phyloP scores from a whole-genome alignment of 2,113 vertebrate species.

The Oostethus manadensis region DNA sequence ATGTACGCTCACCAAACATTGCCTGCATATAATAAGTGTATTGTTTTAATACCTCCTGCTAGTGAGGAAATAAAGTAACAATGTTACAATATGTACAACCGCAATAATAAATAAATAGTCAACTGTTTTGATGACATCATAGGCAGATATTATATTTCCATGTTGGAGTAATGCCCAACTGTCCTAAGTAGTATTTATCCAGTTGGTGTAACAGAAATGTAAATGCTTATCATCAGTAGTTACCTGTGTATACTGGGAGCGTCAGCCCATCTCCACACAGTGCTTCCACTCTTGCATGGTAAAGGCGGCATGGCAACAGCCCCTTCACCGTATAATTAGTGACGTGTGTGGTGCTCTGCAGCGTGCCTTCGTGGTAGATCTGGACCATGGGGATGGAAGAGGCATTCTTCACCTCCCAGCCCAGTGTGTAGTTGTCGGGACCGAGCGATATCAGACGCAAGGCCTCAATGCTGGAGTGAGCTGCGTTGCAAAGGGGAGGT shows the following conservation, averaged over 20 bases:
- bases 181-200: no score
- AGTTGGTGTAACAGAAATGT: no score
- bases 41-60: no score
- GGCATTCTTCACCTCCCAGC: conserved; percentile 50
- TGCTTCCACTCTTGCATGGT: conserved; percentile 56
- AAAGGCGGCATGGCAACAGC: conserved; percentile 45
- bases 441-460: conserved; percentile 44
- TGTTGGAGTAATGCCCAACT: background rate
- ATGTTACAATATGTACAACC: no score
- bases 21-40: background rate
- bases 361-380: conserved; percentile 53
- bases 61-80: no score
- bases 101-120: no score
- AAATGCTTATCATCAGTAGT: background rate
- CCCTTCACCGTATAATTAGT: conserved; percentile 47
- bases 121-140: background rate
- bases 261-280: conserved; percentile 53
- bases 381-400: conserved; percentile 56
- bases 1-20: background rate
- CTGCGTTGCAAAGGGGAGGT: conserved; percentile 22
- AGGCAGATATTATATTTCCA: background rate
- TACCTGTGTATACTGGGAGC: conserved; percentile 52
- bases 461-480: conserved; percentile 46
- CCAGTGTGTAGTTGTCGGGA: conserved; percentile 54
- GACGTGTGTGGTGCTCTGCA: conserved; percentile 43